Base-by-base conservation (phyloP, 2,797 vertebrate species). In the Choloepus didactylus region DNA sequence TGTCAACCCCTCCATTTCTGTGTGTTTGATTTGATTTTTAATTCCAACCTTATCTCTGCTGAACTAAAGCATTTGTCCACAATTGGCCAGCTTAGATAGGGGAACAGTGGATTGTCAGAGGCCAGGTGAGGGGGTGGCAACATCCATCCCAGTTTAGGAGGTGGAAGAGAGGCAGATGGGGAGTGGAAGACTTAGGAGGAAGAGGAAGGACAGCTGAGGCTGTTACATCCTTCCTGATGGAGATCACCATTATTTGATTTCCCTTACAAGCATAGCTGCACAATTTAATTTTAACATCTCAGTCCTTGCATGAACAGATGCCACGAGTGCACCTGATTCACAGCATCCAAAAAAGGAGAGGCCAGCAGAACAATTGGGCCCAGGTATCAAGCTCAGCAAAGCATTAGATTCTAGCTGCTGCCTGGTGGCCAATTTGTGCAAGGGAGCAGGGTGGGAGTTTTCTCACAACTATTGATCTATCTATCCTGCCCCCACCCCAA, bases 21-120 rank as follows among this genome's bases (percentile, higher is more conserved):
- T 31, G 76, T 5, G 29, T 91, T 95, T 96, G 83, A 89, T 95
- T 88, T 87, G 54, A 95, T 86, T 96, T 96, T 60, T 96, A 89
- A 94, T 91, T 95, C 60, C 56, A 94, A 76, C 35, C 70, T 95
- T 95, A 93, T 93, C 89, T 89, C 80, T 87, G 87, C 56, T 64
- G 66, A 95, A 77, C 86, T 86, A 91, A 86, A 69, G 81, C 82
- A 92, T 92, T 83, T 96, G 44, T 91, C 56, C 38, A 59, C 56
- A 94, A 95, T 62, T 95, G 83, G 66, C 1, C 86, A 89, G 82
- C 35, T 92, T 88, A 89, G 81, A 92, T 92, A 94, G 83, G 84
- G 56, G 89, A 91, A 72, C 38, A 84, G n/a, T 76, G 41, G 75
- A 29, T 92, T 87, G 79, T 89, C 89, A 91, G 93, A 93, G 59